Base-by-base conservation (phyloP, 2,888 invertebrate species). In the Volucella inanis region DNA sequence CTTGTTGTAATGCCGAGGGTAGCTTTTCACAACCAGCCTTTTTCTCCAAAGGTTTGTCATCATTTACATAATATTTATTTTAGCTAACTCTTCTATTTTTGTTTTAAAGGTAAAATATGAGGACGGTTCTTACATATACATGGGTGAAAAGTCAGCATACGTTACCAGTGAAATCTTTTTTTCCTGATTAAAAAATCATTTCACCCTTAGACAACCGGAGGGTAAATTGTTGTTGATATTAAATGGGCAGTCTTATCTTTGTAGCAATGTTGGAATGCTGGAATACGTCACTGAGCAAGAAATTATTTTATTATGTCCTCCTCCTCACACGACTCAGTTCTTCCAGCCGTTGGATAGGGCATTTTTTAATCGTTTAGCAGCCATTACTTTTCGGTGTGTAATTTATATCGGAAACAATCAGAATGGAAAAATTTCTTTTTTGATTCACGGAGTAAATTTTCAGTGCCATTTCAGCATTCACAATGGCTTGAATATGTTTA, bases 241-340 rank as follows among this genome's bases (percentile, higher is more conserved):
- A 49, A 49, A 57, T 14, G 57, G 57, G 8, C 57, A 70, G 57
- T 39, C 57, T 9, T 68, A 57, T 43, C 31, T 31, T 10, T 22
- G 18, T 2, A 43, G 41, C 41, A 43, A 49, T 39, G 4, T 45
- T 11, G 70, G 59, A 49, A 59, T 70, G 70, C 70, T 70, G n/a
- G 57, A 70, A 22, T 57, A 43, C 39, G 45, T 57, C 39, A 12
- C 70, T 14, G 12, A 31, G 52, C 49, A 61, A 6, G 31, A 52
- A 14, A 18, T 71, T 10, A 52, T 71, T 18, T 14, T 71, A 22
- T 59, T 71, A 39, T 71, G 59, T n/a, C 49, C 50, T 71, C 47
- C 59, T 38, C 59, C 70, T 18, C 57, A 70, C 12, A 49, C 57
- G 39, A 59, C 71, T 10, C 71, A 61, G 61, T 52, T 71, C 52